phyloP scores from a whole-genome alignment of 1,140 invertebrate genomes.

The Danaus melanippus region DNA sequence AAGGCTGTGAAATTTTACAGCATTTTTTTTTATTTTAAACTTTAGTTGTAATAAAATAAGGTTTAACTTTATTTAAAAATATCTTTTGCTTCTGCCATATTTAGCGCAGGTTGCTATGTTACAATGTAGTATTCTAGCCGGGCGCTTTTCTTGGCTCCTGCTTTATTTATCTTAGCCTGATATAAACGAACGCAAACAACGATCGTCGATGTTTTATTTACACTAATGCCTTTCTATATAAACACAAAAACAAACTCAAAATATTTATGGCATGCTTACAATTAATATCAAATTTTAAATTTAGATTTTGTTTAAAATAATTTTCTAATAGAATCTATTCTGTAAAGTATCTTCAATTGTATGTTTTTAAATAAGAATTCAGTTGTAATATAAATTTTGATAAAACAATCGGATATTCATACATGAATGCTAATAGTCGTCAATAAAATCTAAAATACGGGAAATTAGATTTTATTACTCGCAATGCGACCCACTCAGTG shows the following conservation, averaged over 20 bases:
- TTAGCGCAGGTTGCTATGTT: slow-evolving; percentile 20
- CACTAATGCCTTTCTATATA: slow-evolving; percentile 27
- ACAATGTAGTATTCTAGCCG: slow-evolving; percentile 19
- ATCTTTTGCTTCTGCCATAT: slow-evolving; percentile 8
- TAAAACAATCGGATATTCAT: too few species aligned
- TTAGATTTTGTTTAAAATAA: too few species aligned
- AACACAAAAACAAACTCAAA: slow-evolving; percentile 31
- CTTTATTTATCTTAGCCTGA: slow-evolving; percentile 31
- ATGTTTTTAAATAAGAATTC: too few species aligned
- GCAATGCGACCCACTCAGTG: too few species aligned
- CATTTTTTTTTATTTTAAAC: neutral
- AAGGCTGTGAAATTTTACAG: slow-evolving; percentile 7
- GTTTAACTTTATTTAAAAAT: slow-evolving; percentile 1
- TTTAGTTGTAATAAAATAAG: slow-evolving; percentile 1
- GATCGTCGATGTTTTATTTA: slow-evolving; percentile 37
- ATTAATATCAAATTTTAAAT: too few species aligned
- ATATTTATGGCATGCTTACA: neutral
- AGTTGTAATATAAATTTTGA: too few species aligned
- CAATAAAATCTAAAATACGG: too few species aligned
- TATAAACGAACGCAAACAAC: slow-evolving; percentile 26
- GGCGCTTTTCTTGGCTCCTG: slow-evolving; percentile 24
- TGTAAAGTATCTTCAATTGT: too few species aligned
- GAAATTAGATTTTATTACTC: too few species aligned
- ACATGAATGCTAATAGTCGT: too few species aligned
- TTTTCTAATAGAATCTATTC: too few species aligned